A percentile compares a stretch with the other conserved stretches of the same genome.
phyloP scores from a whole-genome alignment of 2,888 invertebrate species.

The Parnassius orleans region DNA sequence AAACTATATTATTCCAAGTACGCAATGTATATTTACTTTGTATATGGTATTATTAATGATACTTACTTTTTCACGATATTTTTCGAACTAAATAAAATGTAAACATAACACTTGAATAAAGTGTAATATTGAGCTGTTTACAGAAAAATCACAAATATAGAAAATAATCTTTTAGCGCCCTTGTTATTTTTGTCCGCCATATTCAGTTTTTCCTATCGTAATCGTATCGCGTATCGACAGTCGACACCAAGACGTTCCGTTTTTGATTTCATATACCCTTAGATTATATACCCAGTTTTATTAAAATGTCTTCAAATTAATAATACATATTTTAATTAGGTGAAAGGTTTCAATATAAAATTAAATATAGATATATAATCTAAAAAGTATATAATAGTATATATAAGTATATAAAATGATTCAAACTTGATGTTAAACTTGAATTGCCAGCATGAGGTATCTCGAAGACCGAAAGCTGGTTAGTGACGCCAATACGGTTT shows the following conservation, averaged over 20 bases:
- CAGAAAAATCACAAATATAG: conserved; percentile 46
- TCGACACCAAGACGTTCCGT: conserved; percentile 29
- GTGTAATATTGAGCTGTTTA: conserved; percentile 44
- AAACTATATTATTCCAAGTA: conserved; percentile 30
- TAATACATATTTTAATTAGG: too few relatives aligned
- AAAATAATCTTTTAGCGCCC: conserved; percentile 78
- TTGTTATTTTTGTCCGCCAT: conserved; percentile 80
- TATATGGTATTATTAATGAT: conserved; percentile 39
- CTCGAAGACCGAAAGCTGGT: too few relatives aligned
- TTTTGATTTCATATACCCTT: conserved; percentile 10
- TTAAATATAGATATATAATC: too few relatives aligned
- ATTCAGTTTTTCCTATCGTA: conserved; percentile 49
- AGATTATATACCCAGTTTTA: too few relatives aligned
- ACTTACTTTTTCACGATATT: conserved; percentile 42
- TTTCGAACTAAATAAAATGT: conserved; percentile 31
- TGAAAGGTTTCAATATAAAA: too few relatives aligned
- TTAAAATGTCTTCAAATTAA: too few relatives aligned
- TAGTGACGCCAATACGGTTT: too few relatives aligned
- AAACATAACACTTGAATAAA: conserved; percentile 41
- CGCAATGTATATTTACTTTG: conserved; percentile 31
- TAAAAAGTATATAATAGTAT: too few relatives aligned
- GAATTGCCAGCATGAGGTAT: too few relatives aligned
- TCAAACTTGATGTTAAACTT: too few relatives aligned
- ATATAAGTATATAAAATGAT: too few relatives aligned
- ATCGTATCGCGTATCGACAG: conserved; percentile 36